phyloP scores from a whole-genome alignment of 2,888 invertebrate species.

The Cyclophora punctaria region DNA sequence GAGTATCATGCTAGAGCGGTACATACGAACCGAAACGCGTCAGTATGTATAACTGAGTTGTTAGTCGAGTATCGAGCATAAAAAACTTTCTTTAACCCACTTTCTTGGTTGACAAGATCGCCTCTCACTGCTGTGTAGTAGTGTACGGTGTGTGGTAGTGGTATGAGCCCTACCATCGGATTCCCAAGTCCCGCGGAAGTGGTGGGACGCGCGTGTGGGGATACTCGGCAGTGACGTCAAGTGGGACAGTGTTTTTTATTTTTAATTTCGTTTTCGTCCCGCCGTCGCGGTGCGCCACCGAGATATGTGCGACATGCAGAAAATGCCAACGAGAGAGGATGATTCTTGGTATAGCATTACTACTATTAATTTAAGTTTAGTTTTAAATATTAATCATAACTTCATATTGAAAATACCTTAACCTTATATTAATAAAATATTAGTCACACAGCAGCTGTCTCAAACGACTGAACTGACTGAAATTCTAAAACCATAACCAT shows the following conservation, averaged over 20 bases:
- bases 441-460: no score
- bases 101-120: constrained; percentile 66
- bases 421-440: no score
- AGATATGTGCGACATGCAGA: constrained; percentile 70
- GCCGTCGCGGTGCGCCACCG: constrained; percentile 32
- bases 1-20: constrained; percentile 56
- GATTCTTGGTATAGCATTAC: constrained; percentile 51
- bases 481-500: no score
- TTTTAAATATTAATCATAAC: not conserved
- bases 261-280: constrained; percentile 46
- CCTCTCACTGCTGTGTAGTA: constrained; percentile 62
- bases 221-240: constrained; percentile 44
- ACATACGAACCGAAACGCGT: constrained; percentile 43
- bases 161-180: constrained; percentile 66
- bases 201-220: constrained; percentile 65
- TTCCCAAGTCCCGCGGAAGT: constrained; percentile 55
- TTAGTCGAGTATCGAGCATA: constrained; percentile 52
- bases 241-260: constrained; percentile 48
- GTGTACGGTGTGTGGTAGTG: constrained; percentile 58
- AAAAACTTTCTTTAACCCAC: constrained; percentile 76
- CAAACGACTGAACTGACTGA: no score
- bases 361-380: not conserved
- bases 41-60: constrained; percentile 55
- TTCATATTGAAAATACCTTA: no score
- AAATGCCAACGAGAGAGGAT: constrained; percentile 63